phyloP scores from a whole-genome alignment of 2,113 vertebrate genomes.

The Poecile atricapillus region DNA sequence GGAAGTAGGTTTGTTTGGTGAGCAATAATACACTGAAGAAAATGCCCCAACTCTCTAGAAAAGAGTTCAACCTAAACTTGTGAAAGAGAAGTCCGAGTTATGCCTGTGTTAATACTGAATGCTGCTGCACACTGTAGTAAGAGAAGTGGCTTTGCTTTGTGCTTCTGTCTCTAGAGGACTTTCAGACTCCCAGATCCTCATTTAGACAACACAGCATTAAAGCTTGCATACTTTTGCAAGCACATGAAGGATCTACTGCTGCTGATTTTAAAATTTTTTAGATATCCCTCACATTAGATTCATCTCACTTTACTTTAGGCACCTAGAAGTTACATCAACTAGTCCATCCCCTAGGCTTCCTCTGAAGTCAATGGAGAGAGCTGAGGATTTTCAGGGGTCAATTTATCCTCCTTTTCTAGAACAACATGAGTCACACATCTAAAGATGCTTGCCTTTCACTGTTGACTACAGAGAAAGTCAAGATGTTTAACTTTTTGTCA shows the following conservation, averaged over 20 bases:
- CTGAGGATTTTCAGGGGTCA: background rate
- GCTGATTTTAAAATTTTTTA: background rate
- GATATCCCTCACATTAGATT: background rate
- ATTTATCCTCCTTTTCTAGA: background rate
- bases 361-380: background rate
- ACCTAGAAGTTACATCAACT: background rate
- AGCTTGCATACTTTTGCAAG: background rate
- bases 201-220: background rate
- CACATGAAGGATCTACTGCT: background rate
- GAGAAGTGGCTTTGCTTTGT: background rate
- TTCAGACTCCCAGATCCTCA: background rate
- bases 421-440: constrained; percentile 21
- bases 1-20: background rate
- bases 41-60: background rate
- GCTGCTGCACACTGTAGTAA: background rate
- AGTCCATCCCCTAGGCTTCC: background rate
- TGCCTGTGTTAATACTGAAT: background rate
- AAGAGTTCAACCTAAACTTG: background rate
- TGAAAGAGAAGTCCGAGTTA: background rate
- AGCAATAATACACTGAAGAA: background rate
- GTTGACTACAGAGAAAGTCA: background rate
- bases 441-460: background rate
- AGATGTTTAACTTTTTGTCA: background rate
- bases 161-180: background rate
- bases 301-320: background rate